phyloP scores from a whole-genome alignment of 2,888 invertebrate genomes.

The Diplazon laetatorius region DNA sequence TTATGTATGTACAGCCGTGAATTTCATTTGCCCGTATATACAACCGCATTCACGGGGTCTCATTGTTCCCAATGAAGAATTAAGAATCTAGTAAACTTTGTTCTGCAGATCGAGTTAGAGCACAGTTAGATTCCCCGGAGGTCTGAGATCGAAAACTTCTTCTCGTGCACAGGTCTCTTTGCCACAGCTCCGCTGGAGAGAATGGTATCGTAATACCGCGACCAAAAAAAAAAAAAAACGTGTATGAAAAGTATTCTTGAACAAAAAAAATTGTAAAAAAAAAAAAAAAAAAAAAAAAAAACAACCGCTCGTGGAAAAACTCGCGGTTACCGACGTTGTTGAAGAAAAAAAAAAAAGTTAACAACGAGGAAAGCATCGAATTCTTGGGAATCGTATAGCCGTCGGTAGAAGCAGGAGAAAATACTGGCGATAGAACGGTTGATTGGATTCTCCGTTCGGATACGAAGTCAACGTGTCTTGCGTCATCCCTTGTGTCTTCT shows the following conservation, averaged over 20 bases:
- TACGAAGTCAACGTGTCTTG: background rate
- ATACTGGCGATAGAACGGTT: slow-evolving; percentile 3
- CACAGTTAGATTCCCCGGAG: slow-evolving; percentile 49
- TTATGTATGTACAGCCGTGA: background rate
- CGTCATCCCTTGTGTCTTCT: background rate
- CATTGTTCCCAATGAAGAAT: slow-evolving; percentile 33
- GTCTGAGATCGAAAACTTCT: slow-evolving; percentile 28
- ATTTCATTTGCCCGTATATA: background rate
- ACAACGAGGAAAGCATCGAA: background rate
- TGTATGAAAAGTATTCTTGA: background rate
- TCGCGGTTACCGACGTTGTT: slow-evolving; percentile 5
- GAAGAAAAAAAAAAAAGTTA: slow-evolving; percentile 15
- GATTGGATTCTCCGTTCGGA: slow-evolving; percentile 7
- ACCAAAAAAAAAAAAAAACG: slow-evolving; percentile 22
- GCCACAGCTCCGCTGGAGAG: slow-evolving; percentile 30
- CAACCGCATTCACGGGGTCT: background rate
- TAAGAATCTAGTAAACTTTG: slow-evolving; percentile 29
- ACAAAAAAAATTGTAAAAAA: slow-evolving; percentile 30
- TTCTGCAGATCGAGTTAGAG: slow-evolving; percentile 37
- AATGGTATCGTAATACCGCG: slow-evolving; percentile 25
- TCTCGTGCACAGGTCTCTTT: slow-evolving; percentile 23
- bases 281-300: slow-evolving; percentile 29
- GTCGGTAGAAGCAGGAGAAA: background rate
- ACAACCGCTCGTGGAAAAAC: slow-evolving; percentile 19
- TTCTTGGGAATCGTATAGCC: background rate